These are phyloP conservation scores for Nerophis ophidion DNA, from an alignment of 2,113 vertebrate species.

Conservation along the genomic window DNA sequence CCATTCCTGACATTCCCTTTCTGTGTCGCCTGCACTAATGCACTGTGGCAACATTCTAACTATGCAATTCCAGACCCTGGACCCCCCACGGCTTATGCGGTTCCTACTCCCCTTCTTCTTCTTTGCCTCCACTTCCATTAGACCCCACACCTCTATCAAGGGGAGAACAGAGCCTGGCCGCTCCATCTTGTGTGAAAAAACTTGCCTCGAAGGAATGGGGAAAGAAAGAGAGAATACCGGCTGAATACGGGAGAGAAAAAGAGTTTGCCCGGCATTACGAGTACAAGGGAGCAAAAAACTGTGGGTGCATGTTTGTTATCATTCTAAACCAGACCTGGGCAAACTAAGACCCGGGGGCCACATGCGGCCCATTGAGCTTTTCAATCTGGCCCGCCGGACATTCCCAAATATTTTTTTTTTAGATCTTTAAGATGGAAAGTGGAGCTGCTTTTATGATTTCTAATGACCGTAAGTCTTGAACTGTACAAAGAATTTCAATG, in stretches of 20 bases:
- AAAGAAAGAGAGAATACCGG: conserved; percentile 24
- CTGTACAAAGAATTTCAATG: too few species aligned
- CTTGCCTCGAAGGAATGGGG: conserved; percentile 38
- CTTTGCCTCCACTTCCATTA: conserved; percentile 60
- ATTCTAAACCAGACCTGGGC: too few species aligned
- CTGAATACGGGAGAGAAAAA: conserved; percentile 13
- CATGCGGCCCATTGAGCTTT: too few species aligned
- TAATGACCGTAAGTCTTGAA: too few species aligned
- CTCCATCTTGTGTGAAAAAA: conserved; percentile 51
- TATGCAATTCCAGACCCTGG: conserved; percentile 67
- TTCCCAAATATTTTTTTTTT: too few species aligned
- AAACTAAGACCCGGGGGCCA: too few species aligned
- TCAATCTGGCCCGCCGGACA: too few species aligned
- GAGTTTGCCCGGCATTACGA: conserved; percentile 22
- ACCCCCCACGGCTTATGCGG: conserved; percentile 59
- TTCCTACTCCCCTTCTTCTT: conserved; percentile 23
- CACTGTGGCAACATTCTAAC: conserved; percentile 70
- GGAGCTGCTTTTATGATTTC: too few species aligned
- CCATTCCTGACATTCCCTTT: conserved; percentile 59
- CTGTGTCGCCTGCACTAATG: conserved; percentile 56
- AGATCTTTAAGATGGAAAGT: too few species aligned
- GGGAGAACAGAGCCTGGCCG: conserved; percentile 26
- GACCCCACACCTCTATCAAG: conserved; percentile 62
- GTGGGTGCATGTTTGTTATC: background rate
- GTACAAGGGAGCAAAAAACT: conserved; percentile 25